Evolutionary conservation across 1,140 invertebrate species (phyloP).

Genomic region (Heliconius melpomene): DNA sequence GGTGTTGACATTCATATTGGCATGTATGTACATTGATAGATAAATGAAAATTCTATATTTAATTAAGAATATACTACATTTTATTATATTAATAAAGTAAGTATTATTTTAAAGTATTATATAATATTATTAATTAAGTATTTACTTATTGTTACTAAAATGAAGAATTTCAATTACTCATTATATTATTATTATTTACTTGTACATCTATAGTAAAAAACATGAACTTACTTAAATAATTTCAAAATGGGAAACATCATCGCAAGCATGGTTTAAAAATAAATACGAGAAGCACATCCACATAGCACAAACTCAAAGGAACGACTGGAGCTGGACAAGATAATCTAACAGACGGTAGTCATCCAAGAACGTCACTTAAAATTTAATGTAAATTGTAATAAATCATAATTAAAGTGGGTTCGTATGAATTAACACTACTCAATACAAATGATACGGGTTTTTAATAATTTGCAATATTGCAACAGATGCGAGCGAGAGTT

Average conservation of each 20-base stretch:
- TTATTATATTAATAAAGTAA: too few species aligned
- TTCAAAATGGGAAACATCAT: constrained; percentile 31
- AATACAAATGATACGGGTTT: not conserved
- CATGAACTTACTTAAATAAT: constrained; percentile 39
- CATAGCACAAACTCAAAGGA: constrained; percentile 10
- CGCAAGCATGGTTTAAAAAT: constrained; percentile 12
- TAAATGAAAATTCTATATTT: too few species aligned
- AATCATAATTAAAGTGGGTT: constrained; percentile 14
- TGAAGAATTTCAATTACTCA: too few species aligned
- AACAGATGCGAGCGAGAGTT: too few species aligned
- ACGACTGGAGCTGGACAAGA: constrained; percentile 41
- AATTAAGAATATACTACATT: too few species aligned
- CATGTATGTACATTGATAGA: not conserved
- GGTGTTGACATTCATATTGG: not conserved
- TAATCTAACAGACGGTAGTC: constrained; percentile 15
- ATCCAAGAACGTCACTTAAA: constrained; percentile 4
- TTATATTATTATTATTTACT: not conserved
- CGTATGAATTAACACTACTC: not conserved
- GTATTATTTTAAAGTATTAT: too few species aligned
- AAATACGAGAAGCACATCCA: constrained; percentile 30
- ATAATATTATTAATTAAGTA: too few species aligned
- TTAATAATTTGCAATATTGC: constrained; percentile 2
- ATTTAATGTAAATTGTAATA: constrained; percentile 11
- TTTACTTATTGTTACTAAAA: too few species aligned
- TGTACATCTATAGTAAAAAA: constrained; percentile 1